Conservation (phyloP, 2,888 invertebrate species). For the Carterocephalus palaemon region DNA sequence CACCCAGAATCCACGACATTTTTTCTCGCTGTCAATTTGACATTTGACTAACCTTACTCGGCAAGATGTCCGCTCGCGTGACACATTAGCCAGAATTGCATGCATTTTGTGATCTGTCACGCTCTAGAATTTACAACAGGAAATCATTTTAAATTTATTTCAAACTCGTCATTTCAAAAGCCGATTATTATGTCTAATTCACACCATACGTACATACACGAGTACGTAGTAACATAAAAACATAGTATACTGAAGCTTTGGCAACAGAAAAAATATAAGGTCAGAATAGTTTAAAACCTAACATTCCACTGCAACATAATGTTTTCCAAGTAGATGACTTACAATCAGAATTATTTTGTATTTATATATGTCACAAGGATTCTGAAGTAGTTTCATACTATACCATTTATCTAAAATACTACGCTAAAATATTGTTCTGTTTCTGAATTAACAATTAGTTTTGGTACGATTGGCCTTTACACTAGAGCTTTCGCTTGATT, state of each 20-base stretch:
- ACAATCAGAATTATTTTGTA: too few relatives aligned
- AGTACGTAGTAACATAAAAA: conserved; percentile 9
- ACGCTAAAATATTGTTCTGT: too few relatives aligned
- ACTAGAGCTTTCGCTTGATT: too few relatives aligned
- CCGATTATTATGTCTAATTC: background rate
- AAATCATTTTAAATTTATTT: conserved; percentile 29
- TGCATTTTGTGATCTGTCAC: conserved; percentile 73
- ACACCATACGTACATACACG: background rate
- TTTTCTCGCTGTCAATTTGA: conserved; percentile 42
- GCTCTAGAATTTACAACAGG: conserved; percentile 68
- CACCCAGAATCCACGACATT: conserved; percentile 22
- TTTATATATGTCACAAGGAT: too few relatives aligned
- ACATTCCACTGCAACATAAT: too few relatives aligned
- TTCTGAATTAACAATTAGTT: too few relatives aligned
- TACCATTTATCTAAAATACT: too few relatives aligned
- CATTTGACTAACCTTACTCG: conserved; percentile 66
- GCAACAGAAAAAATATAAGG: conserved; percentile 18
- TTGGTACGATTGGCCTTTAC: too few relatives aligned
- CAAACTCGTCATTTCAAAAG: background rate
- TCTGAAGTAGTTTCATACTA: too few relatives aligned
- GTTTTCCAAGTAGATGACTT: too few relatives aligned
- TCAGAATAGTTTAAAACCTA: too few relatives aligned
- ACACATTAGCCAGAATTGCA: conserved; percentile 66
- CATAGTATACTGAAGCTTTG: conserved; percentile 7
- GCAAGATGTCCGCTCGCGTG: conserved; percentile 63